Evolutionary conservation across 1,140 invertebrate species (phyloP).

Genomic region (Saccostrea glomerata): DNA sequence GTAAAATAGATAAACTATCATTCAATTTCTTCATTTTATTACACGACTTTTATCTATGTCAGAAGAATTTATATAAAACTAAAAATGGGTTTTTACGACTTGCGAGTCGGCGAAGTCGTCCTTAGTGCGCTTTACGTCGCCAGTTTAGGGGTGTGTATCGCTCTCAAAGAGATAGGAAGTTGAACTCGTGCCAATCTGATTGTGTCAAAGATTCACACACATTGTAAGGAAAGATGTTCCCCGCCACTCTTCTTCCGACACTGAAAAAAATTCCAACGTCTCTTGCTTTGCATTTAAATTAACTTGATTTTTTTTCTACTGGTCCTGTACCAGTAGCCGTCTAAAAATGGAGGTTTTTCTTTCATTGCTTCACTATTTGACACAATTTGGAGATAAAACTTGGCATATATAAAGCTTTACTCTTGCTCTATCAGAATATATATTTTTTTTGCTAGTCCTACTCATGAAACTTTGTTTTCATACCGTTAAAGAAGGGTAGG

Average conservation of each 20-base stretch:
- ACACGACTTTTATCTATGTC: constrained; percentile 3
- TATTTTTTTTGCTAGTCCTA: no score
- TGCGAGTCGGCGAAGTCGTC: neutral
- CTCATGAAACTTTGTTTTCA: no score
- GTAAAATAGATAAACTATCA: neutral
- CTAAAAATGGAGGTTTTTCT: no score
- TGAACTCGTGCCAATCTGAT: constrained; percentile 27
- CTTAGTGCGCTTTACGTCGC: neutral
- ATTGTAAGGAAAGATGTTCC: neutral
- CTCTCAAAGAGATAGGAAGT: neutral
- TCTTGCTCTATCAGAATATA: no score
- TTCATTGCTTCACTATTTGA: no score
- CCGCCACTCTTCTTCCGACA: neutral
- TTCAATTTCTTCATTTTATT: neutral
- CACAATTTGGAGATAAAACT: no score
- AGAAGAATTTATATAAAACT: neutral
- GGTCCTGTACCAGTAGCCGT: no score
- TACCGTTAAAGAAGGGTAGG: no score
- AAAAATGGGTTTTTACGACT: constrained; percentile 14
- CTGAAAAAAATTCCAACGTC: neutral
- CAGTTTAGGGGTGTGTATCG: neutral
- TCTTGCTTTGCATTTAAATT: constrained; percentile 2
- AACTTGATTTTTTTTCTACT: no score
- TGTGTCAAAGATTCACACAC: neutral
- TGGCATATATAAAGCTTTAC: no score